A percentile compares a stretch with the other conserved stretches of the same genome.
Conservation (phyloP, 1,140 invertebrate genomes). For the Lepidurus apus region DNA sequence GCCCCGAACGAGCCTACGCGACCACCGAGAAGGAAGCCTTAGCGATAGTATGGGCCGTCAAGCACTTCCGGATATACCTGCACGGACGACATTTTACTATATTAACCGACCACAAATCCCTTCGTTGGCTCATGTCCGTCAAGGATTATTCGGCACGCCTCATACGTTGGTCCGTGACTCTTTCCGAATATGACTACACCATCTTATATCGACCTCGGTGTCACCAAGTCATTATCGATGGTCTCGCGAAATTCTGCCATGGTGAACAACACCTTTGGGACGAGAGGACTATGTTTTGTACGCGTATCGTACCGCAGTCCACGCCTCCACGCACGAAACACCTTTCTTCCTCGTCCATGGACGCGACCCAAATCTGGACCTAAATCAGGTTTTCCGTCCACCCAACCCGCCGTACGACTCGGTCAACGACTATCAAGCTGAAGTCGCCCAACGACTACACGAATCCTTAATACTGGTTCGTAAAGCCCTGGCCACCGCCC, state of each 20-base stretch:
- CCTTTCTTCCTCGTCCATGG: not conserved
- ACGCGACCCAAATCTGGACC: not conserved
- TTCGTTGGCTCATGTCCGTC: constrained; percentile 43
- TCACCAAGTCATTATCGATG: constrained; percentile 37
- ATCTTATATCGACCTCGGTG: constrained; percentile 39
- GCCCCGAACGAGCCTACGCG: constrained; percentile 43
- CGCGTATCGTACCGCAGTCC: not conserved
- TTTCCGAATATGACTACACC: constrained; percentile 39
- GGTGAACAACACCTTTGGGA: not conserved
- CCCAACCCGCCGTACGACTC: not conserved
- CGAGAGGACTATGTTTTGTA: not conserved
- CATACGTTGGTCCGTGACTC: constrained; percentile 39
- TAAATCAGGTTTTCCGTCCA: not conserved
- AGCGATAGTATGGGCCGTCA: constrained; percentile 43
- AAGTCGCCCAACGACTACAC: not conserved
- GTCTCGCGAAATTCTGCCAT: constrained; percentile 33
- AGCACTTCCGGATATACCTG: constrained; percentile 43
- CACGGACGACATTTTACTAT: constrained; percentile 43
- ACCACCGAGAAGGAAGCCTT: constrained; percentile 46
- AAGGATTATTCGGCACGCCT: constrained; percentile 39
- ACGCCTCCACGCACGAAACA: not conserved
- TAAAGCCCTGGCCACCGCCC: not conserved
- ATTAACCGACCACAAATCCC: constrained; percentile 45
- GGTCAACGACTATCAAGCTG: not conserved
- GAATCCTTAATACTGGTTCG: not conserved